These are phyloP conservation scores for Limonius californicus DNA, from an alignment of 1,140 invertebrate genomes.

Conservation along the genomic window DNA sequence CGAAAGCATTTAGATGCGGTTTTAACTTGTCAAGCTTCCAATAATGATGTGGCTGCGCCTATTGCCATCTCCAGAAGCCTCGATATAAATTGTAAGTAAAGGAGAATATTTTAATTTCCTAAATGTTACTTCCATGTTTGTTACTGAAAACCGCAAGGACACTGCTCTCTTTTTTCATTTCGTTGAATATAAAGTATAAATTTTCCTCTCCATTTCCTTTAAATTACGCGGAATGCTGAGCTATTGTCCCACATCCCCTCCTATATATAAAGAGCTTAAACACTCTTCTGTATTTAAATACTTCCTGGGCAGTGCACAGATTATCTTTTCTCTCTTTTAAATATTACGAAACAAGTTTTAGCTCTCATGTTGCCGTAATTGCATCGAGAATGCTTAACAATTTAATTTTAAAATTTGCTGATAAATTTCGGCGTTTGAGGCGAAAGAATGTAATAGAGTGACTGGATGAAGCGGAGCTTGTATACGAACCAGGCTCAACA, in stretches of 20 bases:
- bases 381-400: too few species aligned
- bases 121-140: slow-evolving; percentile 3
- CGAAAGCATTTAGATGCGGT: slow-evolving; percentile 64
- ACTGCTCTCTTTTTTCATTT: slow-evolving; percentile 3
- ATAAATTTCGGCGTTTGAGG: too few species aligned
- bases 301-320: not conserved
- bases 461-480: too few species aligned
- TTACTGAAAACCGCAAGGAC: not conserved
- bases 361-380: too few species aligned
- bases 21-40: slow-evolving; percentile 71
- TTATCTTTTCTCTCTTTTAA: too few species aligned
- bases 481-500: too few species aligned
- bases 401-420: too few species aligned
- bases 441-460: too few species aligned
- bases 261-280: not conserved
- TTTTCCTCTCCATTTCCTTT: slow-evolving; percentile 11
- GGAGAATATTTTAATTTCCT: not conserved
- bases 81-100: slow-evolving; percentile 74
- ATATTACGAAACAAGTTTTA: too few species aligned
- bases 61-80: slow-evolving; percentile 69
- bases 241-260: not conserved
- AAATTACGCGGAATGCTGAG: slow-evolving; percentile 4
- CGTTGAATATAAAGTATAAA: slow-evolving; percentile 15
- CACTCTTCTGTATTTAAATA: not conserved
- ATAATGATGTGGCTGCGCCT: slow-evolving; percentile 68